These are phyloP conservation scores for Drosophila orena DNA, from an alignment of 1,140 invertebrate genomes.

Conservation along the genomic window DNA sequence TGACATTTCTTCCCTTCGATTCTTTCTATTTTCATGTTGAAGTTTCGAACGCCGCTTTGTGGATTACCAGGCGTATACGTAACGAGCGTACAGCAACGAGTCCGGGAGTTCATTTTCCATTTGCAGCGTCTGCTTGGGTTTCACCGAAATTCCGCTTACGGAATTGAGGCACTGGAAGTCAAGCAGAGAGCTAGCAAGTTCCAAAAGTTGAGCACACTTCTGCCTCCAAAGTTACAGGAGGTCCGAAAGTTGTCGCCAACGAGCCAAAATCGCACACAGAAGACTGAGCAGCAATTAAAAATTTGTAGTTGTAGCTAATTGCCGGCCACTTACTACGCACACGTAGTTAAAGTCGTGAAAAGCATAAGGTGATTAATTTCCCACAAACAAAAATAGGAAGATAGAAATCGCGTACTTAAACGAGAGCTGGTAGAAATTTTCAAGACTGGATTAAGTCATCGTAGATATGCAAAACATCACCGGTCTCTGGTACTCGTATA, in stretches of 20 bases:
- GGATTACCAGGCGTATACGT: constrained; percentile 84
- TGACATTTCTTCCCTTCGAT: constrained; percentile 19
- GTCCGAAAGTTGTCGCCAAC: constrained; percentile 72
- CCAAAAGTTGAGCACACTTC: constrained; percentile 64
- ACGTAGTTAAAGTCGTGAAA: constrained; percentile 65
- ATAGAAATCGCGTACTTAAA: constrained; percentile 5
- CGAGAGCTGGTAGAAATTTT: constrained; percentile 18
- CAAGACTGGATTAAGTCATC: constrained; percentile 75
- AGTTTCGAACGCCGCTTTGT: constrained; percentile 74
- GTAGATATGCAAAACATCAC: constrained; percentile 62
- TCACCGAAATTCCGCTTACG: constrained; percentile 41
- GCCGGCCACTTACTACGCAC: constrained; percentile 61
- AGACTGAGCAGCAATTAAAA: constrained; percentile 31
- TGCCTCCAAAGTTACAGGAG: constrained; percentile 62
- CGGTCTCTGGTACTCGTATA: constrained; percentile 31
- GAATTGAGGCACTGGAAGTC: constrained; percentile 46
- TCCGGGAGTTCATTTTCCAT: constrained; percentile 16
- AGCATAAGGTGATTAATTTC: constrained; percentile 72
- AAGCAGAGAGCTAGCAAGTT: constrained; percentile 37
- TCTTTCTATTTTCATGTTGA: constrained; percentile 36
- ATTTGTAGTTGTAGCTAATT: constrained; percentile 50
- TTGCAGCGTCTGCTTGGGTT: constrained; percentile 43
- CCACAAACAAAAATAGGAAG: not conserved
- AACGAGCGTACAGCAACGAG: constrained; percentile 21
- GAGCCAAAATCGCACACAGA: constrained; percentile 28